Percentiles rank a stretch among this genome's conserved stretches.
These are phyloP conservation scores for Conomelus anceps DNA, from an alignment of 2,888 invertebrate genomes.

Conservation along the genomic window DNA sequence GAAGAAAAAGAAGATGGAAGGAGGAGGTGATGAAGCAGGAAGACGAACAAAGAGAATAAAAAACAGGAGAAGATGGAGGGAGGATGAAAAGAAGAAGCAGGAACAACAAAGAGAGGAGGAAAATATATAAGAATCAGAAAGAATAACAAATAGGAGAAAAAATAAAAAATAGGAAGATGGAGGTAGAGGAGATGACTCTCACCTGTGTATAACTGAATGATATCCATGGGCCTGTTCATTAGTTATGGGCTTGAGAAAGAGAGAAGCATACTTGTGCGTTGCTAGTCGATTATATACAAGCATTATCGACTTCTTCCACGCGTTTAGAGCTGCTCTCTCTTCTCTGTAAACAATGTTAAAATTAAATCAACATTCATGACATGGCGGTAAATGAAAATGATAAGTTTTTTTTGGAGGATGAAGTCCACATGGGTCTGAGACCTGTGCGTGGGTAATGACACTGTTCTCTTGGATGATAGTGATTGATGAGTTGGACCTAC, in stretches of 20 bases:
- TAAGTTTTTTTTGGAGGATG: too few species aligned
- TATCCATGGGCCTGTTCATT: constrained; percentile 86
- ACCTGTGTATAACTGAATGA: constrained; percentile 61
- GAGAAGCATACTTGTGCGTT: constrained; percentile 77
- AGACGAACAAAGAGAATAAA: too few species aligned
- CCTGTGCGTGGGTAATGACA: too few species aligned
- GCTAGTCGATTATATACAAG: constrained; percentile 66
- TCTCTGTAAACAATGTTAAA: constrained; percentile 45
- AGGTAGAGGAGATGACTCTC: constrained; percentile 27
- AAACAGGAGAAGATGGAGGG: too few species aligned
- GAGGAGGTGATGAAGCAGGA: too few species aligned
- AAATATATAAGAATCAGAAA: not conserved
- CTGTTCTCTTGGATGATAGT: too few species aligned
- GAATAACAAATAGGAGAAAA: not conserved
- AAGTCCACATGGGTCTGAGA: too few species aligned
- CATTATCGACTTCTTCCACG: constrained; percentile 87
- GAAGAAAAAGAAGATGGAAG: too few species aligned
- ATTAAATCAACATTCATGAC: not conserved
- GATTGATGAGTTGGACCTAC: too few species aligned
- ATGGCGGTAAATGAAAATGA: too few species aligned
- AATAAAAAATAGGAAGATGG: not conserved
- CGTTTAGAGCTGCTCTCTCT: constrained; percentile 67
- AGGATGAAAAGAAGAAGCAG: too few species aligned
- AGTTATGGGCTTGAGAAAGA: constrained; percentile 78
- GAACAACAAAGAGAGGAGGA: not conserved